These are phyloP conservation scores for Acanthosepion pharaonis DNA, from an alignment of 2,888 invertebrate genomes.

Conservation along the genomic window DNA sequence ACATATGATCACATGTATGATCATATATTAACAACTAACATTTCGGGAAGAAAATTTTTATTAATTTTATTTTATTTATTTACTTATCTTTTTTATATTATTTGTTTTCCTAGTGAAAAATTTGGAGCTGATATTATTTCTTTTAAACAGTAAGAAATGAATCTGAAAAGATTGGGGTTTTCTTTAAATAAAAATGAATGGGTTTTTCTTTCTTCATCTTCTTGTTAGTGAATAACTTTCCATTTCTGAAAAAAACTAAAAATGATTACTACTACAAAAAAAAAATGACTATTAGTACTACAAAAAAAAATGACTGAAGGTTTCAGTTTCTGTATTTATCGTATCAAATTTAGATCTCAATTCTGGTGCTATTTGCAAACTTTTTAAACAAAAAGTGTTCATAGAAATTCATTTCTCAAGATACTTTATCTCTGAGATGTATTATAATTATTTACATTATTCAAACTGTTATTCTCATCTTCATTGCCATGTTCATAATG, in stretches of 20 bases:
- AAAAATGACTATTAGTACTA: too few species aligned
- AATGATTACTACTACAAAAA: not conserved
- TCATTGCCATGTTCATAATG: too few species aligned
- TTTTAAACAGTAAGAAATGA: not conserved
- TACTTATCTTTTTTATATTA: not conserved
- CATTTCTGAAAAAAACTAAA: not conserved
- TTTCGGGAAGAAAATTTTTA: not conserved
- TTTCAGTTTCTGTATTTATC: too few species aligned
- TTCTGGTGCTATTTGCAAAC: too few species aligned
- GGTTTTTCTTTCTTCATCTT: slow-evolving; percentile 2
- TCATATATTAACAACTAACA: not conserved
- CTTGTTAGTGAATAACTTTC: not conserved
- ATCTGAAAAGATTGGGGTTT: not conserved
- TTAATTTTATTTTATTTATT: not conserved
- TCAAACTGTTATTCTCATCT: too few species aligned
- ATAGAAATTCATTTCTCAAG: too few species aligned
- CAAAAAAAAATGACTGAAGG: too few species aligned
- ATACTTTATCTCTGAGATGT: too few species aligned
- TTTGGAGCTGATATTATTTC: slow-evolving; percentile 14
- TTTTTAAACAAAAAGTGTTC: too few species aligned
- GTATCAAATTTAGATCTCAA: too few species aligned
- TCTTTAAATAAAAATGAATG: slow-evolving; percentile 6
- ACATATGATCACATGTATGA: not conserved
- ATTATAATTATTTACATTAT: too few species aligned
- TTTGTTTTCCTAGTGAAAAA: not conserved